Evolutionary conservation across 2,113 vertebrate genomes (phyloP), one percentile per base, ranked within the genome.

Genomic region (Eptatretus burgeri): DNA sequence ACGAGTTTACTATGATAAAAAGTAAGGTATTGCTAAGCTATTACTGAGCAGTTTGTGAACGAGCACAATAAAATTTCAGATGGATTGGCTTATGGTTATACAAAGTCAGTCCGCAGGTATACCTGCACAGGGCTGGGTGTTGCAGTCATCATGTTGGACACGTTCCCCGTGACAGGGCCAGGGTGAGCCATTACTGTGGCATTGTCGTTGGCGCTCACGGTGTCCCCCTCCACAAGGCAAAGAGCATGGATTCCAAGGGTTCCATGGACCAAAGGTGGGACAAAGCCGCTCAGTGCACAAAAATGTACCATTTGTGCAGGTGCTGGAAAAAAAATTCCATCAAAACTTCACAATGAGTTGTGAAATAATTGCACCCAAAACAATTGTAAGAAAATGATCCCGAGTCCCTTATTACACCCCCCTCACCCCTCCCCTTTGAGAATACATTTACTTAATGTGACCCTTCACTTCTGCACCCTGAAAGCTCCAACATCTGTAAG

Each of bases 231-330:
- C 83, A 18, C 85, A 88, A 16, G 74, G 74, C 4, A 65, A 68
- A 0, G 82, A 82, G 69, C 85, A 89, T 64, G 66, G 8, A 50
- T 75, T 77, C 85, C 85, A 89, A 0, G 67, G 63, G 1, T 75
- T 74, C 86, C 84, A 93, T 2, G 77, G 67, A 7, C 79, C 76
- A 1, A 81, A 78, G 12, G 71, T 51, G 0, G 78, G 79, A 64
- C 86, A 88, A 16, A 65, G 51, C 1, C 50, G 66, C 7, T 27
- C 60, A 1, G 74, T 74, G 67, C 84, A 88, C 2, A 19, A 52
- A 65, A 87, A 71, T 11, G 76, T 78, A 19, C 81, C 82, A 0
- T 81, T 82, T 63, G 68, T 63, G 70, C 85, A 93, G 14, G 76
- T 73, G 69, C 85, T 93, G 72, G 13, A 51, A 41, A 41, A 5